Base-by-base conservation (phyloP, 2,888 invertebrate genomes). In the Sminthurinus aureus region DNA sequence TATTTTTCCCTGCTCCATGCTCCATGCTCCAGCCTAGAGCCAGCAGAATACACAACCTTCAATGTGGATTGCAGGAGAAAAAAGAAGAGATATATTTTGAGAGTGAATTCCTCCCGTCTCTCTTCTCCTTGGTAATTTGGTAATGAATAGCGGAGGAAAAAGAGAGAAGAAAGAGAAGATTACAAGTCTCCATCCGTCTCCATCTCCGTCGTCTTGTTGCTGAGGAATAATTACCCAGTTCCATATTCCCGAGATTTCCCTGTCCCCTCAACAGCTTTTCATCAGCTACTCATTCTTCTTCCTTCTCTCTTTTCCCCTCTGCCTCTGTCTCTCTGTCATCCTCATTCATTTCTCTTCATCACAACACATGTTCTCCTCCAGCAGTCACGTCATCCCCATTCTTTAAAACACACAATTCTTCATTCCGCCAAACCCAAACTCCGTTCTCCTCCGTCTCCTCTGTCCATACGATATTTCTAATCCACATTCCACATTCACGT, bases 191-290 rank as follows among this genome's bases (percentile, higher is more conserved):
- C n/a, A n/a, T 69, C 75, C 75, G 50, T 50, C 79, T 67, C n/a
- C n/a, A n/a, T n/a, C 67, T 79, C 79, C 38, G 22, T 76, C 75
- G 67, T 75, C 81, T 74, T 58, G 82, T 79, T 76, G 78, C 75
- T 71, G 76, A 84, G 75, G 84, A 84, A 84, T 82, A 84, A 84
- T 84, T 84, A 84, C 84, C 69, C 82, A 9, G 51, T 79, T 69
- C 12, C 79, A 79, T 69, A 20, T 26, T 69, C 69, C 38, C 79
- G 6, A 24, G 52, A 26, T 52, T 52, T 73, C 80, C 0, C 58
- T n/a, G 15, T 71, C 26, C 51, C 71, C 69, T 79, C 80, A 80
- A 80, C 73, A 80, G 69, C 80, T 52, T 73, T 80, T 69, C 79
- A 67, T 64, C 66, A 66, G 79, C 77, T 58, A 58, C 58, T 13